phyloP scores from a whole-genome alignment of 2,113 vertebrate genomes.

The Ptyas mucosa region DNA sequence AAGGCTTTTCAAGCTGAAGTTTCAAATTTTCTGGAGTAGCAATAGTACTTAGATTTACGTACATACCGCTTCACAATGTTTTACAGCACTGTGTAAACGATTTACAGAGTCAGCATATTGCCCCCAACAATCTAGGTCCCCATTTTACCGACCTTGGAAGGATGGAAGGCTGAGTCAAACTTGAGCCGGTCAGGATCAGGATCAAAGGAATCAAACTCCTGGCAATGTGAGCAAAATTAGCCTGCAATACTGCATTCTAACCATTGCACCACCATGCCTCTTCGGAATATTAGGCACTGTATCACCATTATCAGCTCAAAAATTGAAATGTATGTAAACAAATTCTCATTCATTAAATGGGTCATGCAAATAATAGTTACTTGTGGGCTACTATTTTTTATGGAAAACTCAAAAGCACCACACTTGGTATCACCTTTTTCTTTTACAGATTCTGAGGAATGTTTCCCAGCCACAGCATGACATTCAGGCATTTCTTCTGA shows the following conservation, averaged over 20 bases:
- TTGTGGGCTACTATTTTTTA: neutral
- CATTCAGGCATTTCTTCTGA: slow-evolving; percentile 37
- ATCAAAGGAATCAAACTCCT: no score
- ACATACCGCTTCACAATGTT: neutral
- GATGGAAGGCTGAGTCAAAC: neutral
- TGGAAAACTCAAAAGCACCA: neutral
- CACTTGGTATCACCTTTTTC: slow-evolving; percentile 62
- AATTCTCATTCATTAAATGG: neutral
- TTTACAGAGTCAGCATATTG: neutral
- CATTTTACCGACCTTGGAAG: neutral
- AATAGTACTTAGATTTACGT: neutral
- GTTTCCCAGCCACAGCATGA: slow-evolving; percentile 17
- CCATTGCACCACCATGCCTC: neutral
- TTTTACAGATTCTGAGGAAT: slow-evolving; percentile 18
- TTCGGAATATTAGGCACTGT: neutral
- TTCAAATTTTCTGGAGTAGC: neutral
- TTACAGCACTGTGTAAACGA: neutral
- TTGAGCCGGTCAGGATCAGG: no score
- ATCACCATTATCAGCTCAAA: neutral
- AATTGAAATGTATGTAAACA: neutral
- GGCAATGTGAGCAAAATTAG: neutral
- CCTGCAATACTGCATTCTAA: neutral
- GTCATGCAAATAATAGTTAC: neutral
- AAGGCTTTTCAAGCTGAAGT: neutral
- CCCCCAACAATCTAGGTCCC: neutral